phyloP scores from a whole-genome alignment of 30 jellyfish, hydroid and myxozoan genomes.

The Turritopsis dohrnii region DNA sequence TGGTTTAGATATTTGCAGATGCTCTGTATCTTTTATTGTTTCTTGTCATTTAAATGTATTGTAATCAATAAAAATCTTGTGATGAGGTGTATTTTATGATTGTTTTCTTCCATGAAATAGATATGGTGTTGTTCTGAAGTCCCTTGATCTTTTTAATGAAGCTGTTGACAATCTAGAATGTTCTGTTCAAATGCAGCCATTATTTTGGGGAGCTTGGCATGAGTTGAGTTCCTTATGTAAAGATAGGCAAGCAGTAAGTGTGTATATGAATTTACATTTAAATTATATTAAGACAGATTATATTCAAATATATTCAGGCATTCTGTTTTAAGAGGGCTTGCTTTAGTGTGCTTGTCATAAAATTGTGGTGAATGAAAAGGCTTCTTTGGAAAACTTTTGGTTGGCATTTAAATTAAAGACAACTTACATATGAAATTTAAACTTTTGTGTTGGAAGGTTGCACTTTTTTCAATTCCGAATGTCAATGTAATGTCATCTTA shows the following conservation, averaged over 20 bases:
- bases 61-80: neutral
- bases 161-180: constrained; percentile 50
- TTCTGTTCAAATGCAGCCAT: constrained; percentile 79
- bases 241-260: constrained; percentile 77
- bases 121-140: constrained; percentile 73
- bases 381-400: too few relatives aligned
- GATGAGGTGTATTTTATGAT: neutral
- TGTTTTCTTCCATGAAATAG: constrained; percentile 40
- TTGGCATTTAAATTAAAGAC: too few relatives aligned
- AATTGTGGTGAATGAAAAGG: too few relatives aligned
- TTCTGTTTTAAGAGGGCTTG: too few relatives aligned
- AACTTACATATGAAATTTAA: too few relatives aligned
- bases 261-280: too few relatives aligned
- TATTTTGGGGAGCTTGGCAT: constrained; percentile 93
- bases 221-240: constrained; percentile 75
- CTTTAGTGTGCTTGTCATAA: too few relatives aligned
- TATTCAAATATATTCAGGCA: too few relatives aligned
- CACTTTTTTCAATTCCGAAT: too few relatives aligned
- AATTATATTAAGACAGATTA: too few relatives aligned
- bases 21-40: neutral
- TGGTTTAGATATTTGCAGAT: neutral
- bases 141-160: constrained; percentile 47
- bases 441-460: too few relatives aligned
- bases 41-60: constrained; percentile 2
- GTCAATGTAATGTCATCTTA: too few relatives aligned